Conservation (phyloP, 2,113 vertebrate genomes). For the Thunnus thynnus region DNA sequence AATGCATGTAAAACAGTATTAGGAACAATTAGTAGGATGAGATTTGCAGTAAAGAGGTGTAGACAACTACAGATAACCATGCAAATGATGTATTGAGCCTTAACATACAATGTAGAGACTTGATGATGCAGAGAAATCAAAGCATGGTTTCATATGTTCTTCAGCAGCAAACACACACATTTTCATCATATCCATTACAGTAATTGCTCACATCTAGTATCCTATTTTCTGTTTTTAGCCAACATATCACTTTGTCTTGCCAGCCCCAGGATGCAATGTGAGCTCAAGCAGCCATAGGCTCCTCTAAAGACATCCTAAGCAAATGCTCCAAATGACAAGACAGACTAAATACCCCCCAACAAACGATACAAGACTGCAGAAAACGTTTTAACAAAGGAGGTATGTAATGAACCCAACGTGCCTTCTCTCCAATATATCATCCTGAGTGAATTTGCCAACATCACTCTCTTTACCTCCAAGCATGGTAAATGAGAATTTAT, state of each 20-base stretch:
- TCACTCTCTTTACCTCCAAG: conserved; percentile 74
- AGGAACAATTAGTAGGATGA: too few relatives aligned
- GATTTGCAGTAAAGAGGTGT: too few relatives aligned
- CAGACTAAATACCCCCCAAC: conserved; percentile 73
- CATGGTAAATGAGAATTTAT: conserved; percentile 83
- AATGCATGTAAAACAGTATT: too few relatives aligned
- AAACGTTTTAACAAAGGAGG: conserved; percentile 72
- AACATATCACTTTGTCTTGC: conserved; percentile 13
- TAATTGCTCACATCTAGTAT: background rate
- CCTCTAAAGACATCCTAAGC: conserved; percentile 53
- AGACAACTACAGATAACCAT: background rate
- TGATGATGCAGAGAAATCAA: background rate
- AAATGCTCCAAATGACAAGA: conserved; percentile 69
- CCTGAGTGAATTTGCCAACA: conserved; percentile 79
- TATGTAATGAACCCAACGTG: conserved; percentile 71
- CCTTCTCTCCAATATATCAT: conserved; percentile 79
- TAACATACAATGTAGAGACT: background rate
- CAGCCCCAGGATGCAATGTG: conserved; percentile 16
- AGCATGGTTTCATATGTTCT: conserved; percentile 6
- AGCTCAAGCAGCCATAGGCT: conserved; percentile 36
- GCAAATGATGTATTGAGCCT: background rate
- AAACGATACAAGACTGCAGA: conserved; percentile 63
- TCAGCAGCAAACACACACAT: conserved; percentile 7
- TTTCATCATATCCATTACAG: conserved; percentile 9
- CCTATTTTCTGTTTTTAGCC: conserved; percentile 16